A percentile compares a stretch with the other conserved stretches of the same genome.
These are phyloP conservation scores for Aspidiotus rigidus DNA, from an alignment of 2,888 invertebrate genomes.

Conservation along the genomic window DNA sequence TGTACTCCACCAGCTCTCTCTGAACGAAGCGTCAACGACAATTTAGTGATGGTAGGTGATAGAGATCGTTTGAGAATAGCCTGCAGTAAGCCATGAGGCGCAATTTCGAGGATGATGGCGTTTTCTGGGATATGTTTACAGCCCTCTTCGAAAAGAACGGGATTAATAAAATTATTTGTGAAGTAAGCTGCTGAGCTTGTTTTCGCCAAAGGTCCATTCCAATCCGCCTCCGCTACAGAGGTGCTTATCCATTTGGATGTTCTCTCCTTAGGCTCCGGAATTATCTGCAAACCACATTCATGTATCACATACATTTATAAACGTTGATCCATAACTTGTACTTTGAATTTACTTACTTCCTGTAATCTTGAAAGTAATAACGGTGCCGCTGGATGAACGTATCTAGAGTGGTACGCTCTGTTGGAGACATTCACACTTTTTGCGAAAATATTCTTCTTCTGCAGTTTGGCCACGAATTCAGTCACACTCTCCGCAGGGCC, in stretches of 20 bases:
- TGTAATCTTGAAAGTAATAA: slow-evolving; percentile 44
- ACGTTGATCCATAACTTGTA: not conserved
- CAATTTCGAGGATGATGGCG: slow-evolving; percentile 76
- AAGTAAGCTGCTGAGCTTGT: slow-evolving; percentile 56
- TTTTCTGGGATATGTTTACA: slow-evolving; percentile 66
- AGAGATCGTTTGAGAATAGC: slow-evolving; percentile 59
- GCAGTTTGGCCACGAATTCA: slow-evolving; percentile 50
- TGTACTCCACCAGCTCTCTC: slow-evolving; percentile 46
- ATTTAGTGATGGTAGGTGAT: slow-evolving; percentile 51
- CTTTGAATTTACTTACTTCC: slow-evolving; percentile 38
- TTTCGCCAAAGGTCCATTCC: slow-evolving; percentile 50
- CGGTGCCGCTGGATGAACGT: slow-evolving; percentile 46
- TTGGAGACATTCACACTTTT: slow-evolving; percentile 40
- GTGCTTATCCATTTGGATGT: slow-evolving; percentile 54
- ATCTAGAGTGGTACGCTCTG: slow-evolving; percentile 41
- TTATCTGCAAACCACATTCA: not conserved
- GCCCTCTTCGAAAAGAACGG: slow-evolving; percentile 67
- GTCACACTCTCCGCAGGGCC: slow-evolving; percentile 57
- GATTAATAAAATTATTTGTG: slow-evolving; percentile 55
- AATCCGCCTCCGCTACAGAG: slow-evolving; percentile 52
- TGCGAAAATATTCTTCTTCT: slow-evolving; percentile 41
- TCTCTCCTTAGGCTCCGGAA: slow-evolving; percentile 44
- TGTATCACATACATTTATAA: not conserved
- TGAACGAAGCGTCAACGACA: slow-evolving; percentile 62
- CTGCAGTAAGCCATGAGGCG: slow-evolving; percentile 79